Conservation (phyloP, 2,888 invertebrate species). For the Trichopria drosophilae region DNA sequence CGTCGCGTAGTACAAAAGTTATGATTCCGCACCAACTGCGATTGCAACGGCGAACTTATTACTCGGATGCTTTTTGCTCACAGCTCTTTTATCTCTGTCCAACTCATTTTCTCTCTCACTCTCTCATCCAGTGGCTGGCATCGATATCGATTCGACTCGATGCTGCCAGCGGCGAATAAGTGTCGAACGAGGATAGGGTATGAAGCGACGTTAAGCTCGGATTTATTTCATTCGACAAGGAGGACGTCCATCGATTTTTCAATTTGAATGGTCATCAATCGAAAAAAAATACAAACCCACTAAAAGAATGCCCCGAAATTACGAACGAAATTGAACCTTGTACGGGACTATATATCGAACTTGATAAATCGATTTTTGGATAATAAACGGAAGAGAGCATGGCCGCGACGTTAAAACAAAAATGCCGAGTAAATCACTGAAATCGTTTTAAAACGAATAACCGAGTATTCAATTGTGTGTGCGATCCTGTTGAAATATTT, state of each 20-base stretch:
- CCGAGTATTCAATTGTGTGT: no score
- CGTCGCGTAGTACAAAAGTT: slow-evolving; percentile 20
- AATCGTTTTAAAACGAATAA: no score
- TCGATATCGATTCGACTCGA: slow-evolving; percentile 16
- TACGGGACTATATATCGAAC: no score
- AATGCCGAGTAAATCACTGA: no score
- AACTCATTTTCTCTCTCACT: slow-evolving; percentile 4
- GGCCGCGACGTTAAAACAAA: no score
- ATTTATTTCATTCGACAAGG: slow-evolving; percentile 10
- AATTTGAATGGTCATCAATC: slow-evolving; percentile 25
- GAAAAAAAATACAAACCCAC: no score
- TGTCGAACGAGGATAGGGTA: slow-evolving; percentile 20
- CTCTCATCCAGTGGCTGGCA: slow-evolving; percentile 8
- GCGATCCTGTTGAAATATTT: no score
- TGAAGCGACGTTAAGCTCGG: slow-evolving; percentile 25
- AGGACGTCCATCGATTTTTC: slow-evolving; percentile 19
- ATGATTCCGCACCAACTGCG: slow-evolving; percentile 21
- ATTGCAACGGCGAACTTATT: slow-evolving; percentile 24
- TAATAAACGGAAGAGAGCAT: no score
- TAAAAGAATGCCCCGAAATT: no score
- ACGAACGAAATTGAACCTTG: no score
- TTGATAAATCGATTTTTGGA: no score
- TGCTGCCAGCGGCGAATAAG: slow-evolving; percentile 13
- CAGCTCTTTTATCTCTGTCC: slow-evolving; percentile 9
- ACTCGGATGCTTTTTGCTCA: no score